Conservation (phyloP, 2,113 vertebrate genomes). For the Sylvietta virens region DNA sequence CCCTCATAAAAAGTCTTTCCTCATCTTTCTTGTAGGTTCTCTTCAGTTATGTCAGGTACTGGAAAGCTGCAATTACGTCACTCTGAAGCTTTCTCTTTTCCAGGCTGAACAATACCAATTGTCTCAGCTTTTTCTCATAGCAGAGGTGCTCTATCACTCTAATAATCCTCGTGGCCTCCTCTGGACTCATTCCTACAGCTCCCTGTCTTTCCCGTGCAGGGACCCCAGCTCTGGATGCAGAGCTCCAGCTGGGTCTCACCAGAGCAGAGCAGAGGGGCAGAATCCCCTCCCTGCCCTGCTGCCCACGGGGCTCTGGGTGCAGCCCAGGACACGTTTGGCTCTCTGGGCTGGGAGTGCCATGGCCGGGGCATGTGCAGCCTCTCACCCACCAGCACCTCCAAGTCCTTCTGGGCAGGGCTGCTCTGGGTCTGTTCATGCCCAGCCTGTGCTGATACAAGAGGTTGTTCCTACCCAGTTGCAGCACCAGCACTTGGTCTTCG, state of each 20-base stretch:
- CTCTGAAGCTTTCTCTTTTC: not conserved
- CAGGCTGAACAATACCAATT: not conserved
- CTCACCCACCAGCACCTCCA: not conserved
- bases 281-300: not conserved
- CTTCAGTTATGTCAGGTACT: not conserved
- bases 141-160: not conserved
- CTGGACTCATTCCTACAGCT: fast-evolving
- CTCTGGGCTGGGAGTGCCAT: not conserved
- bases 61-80: not conserved
- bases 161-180: not conserved
- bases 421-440: not conserved
- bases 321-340: not conserved
- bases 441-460: fast-evolving
- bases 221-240: not conserved
- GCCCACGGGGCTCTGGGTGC: not conserved
- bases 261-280: not conserved
- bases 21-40: not conserved
- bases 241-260: not conserved
- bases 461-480: fast-evolving
- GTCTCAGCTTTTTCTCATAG: not conserved
- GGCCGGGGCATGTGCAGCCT: not conserved
- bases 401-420: not conserved
- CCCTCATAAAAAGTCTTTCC: not conserved
- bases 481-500: not conserved
- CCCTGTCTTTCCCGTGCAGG: not conserved